Conservation (phyloP, 1,140 invertebrate genomes). For the Homarus americanus region DNA sequence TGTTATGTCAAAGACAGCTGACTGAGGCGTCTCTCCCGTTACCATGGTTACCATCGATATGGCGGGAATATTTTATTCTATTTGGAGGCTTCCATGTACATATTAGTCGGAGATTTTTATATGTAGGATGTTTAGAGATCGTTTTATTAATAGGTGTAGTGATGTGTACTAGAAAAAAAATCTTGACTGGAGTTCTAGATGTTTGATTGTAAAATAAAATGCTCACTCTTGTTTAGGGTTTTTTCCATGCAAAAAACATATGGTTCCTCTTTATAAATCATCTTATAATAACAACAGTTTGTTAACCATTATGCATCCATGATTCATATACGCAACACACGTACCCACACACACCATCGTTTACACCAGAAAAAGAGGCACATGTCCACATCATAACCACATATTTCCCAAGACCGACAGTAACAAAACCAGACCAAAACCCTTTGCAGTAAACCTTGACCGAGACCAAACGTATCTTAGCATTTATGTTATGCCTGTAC, state of each 20-base stretch:
- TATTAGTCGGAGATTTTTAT: slow-evolving; percentile 46
- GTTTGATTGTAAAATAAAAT: slow-evolving; percentile 27
- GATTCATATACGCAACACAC: no score
- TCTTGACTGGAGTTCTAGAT: slow-evolving; percentile 22
- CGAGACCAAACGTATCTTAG: no score
- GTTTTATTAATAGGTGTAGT: slow-evolving; percentile 35
- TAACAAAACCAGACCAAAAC: no score
- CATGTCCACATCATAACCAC: no score
- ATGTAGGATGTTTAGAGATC: slow-evolving; percentile 25
- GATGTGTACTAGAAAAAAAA: slow-evolving; percentile 30
- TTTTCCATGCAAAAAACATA: not conserved
- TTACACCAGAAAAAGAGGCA: no score
- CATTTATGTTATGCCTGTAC: no score
- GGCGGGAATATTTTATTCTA: slow-evolving; percentile 2
- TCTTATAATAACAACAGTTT: not conserved
- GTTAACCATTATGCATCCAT: no score
- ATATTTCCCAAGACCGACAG: no score
- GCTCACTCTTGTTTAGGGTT: slow-evolving; percentile 14
- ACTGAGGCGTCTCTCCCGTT: slow-evolving; percentile 22
- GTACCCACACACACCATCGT: no score
- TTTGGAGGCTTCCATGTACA: slow-evolving; percentile 51
- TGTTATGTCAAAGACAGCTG: slow-evolving; percentile 3
- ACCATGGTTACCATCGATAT: not conserved
- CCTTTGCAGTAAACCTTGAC: no score
- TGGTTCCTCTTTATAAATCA: not conserved